phyloP scores from a whole-genome alignment of 2,113 vertebrate genomes.

The Illadopsis cleaveri region DNA sequence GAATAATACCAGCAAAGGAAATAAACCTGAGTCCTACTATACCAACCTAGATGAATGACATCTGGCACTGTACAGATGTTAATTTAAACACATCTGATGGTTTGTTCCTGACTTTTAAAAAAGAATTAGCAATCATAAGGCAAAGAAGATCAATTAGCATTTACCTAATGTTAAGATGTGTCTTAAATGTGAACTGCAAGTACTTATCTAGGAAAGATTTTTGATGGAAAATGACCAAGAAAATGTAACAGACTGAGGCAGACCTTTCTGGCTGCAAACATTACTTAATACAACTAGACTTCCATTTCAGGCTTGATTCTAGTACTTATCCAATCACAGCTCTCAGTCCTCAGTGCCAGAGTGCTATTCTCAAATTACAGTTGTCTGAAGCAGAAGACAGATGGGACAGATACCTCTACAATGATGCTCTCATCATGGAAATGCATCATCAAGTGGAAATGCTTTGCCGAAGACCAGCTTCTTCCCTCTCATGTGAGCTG shows the following conservation, averaged over 20 bases:
- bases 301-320: background rate
- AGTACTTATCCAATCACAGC: background rate
- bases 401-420: background rate
- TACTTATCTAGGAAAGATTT: background rate
- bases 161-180: background rate
- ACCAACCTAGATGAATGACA: background rate
- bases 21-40: background rate
- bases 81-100: background rate
- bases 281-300: background rate
- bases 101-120: background rate
- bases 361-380: background rate
- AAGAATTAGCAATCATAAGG: background rate
- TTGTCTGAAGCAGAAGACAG: background rate
- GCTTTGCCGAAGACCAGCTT: background rate
- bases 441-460: too few species aligned
- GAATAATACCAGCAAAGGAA: background rate
- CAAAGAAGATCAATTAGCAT: background rate
- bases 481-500: background rate
- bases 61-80: background rate
- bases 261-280: background rate
- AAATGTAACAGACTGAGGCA: background rate
- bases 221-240: background rate
- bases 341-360: background rate
- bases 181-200: background rate
- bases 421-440: too few species aligned